These are phyloP conservation scores for Halesus radiatus DNA, from an alignment of 1,140 invertebrate genomes.

Conservation along the genomic window DNA sequence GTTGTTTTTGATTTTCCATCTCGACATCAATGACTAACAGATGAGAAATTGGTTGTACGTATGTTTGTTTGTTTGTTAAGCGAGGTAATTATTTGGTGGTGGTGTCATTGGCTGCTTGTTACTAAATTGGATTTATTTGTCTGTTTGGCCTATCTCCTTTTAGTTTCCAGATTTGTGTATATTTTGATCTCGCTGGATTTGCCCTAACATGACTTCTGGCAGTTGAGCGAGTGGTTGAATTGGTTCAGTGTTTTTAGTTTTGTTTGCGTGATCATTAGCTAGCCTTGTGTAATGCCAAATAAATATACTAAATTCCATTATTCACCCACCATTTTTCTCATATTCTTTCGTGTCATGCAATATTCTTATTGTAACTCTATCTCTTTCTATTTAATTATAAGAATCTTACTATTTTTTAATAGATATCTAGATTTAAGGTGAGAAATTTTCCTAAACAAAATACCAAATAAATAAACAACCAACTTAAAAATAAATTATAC, in stretches of 20 bases:
- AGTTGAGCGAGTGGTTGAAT: neutral
- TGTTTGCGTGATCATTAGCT: constrained; percentile 32
- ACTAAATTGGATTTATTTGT: constrained; percentile 20
- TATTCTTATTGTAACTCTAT: neutral
- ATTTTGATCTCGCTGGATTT: neutral
- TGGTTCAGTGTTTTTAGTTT: constrained; percentile 20
- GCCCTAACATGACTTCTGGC: neutral
- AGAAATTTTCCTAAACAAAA: too few relatives aligned
- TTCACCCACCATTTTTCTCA: constrained; percentile 17
- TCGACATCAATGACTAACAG: neutral
- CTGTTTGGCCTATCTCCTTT: constrained; percentile 30
- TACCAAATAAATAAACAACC: too few relatives aligned
- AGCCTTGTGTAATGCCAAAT: constrained; percentile 26
- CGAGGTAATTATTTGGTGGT: constrained; percentile 1
- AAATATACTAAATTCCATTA: constrained; percentile 16
- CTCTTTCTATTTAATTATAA: neutral
- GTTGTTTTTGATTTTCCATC: constrained; percentile 3
- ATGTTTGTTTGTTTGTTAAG: neutral
- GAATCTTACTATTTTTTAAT: too few relatives aligned
- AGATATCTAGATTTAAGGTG: too few relatives aligned
- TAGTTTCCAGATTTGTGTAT: constrained; percentile 28
- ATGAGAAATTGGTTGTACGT: neutral
- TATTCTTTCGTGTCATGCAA: neutral
- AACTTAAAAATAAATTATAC: too few relatives aligned
- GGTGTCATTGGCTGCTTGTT: constrained; percentile 29